A percentile compares a stretch with the other conserved stretches of the same genome.
phyloP scores from a whole-genome alignment of 2,113 vertebrate species.

The Rhineura floridana region DNA sequence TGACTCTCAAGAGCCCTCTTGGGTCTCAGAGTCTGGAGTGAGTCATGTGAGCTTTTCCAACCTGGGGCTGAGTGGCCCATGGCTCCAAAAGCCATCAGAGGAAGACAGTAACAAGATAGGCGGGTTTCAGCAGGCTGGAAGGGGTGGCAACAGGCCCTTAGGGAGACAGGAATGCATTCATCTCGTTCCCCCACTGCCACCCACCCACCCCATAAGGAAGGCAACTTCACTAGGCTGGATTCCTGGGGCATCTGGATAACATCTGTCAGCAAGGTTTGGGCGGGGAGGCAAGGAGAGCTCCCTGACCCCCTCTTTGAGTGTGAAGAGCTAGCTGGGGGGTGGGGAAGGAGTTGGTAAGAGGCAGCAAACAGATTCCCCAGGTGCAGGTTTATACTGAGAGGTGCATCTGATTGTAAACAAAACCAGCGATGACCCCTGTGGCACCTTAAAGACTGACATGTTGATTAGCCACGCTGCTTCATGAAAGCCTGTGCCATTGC shows the following conservation, averaged over 20 bases:
- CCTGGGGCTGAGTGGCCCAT: constrained; percentile 72
- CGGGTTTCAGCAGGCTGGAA: constrained; percentile 76
- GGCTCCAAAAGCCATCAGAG: constrained; percentile 74
- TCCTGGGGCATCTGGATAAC: constrained; percentile 81
- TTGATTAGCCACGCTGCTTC: neutral
- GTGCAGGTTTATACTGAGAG: accelerated
- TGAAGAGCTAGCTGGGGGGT: neutral
- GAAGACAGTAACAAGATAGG: constrained; percentile 73
- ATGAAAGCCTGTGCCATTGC: neutral
- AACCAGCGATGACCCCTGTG: neutral
- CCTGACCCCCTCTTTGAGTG: constrained; percentile 22
- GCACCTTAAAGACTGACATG: neutral
- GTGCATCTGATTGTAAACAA: neutral
- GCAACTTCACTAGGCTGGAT: constrained; percentile 59
- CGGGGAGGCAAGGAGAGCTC: constrained; percentile 8
- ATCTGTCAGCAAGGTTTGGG: constrained; percentile 71
- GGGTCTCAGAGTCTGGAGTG: constrained; percentile 47
- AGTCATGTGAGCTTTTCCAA: constrained; percentile 36
- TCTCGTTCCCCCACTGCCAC: constrained; percentile 19
- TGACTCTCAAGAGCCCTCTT: neutral
- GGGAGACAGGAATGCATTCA: constrained; percentile 60
- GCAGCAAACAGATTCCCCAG: neutral
- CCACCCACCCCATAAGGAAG: constrained; percentile 42
- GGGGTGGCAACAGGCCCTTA: constrained; percentile 76
- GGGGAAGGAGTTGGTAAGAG: constrained; percentile 1